phyloP scores from a whole-genome alignment of 2,888 invertebrate genomes.

The Acleris emargana region DNA sequence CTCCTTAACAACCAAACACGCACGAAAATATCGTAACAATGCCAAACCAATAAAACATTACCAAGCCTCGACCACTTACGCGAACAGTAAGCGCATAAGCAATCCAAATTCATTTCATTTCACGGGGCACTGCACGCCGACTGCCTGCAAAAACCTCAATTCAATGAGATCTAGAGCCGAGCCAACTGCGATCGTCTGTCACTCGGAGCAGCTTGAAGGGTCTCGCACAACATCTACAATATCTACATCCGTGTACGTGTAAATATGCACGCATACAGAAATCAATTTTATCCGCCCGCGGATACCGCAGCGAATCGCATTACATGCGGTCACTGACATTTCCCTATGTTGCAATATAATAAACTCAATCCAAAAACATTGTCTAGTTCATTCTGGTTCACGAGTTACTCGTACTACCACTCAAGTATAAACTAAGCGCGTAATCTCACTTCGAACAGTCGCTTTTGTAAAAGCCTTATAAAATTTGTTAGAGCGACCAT shows the following conservation, averaged over 20 bases:
- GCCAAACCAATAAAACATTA: slow-evolving; percentile 11
- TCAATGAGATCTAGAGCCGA: slow-evolving; percentile 23
- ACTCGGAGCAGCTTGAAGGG: slow-evolving; percentile 37
- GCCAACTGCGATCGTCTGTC: slow-evolving; percentile 32
- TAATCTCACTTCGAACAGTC: slow-evolving; percentile 10
- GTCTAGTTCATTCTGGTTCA: neutral
- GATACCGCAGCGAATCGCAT: slow-evolving; percentile 72
- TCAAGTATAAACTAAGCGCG: neutral
- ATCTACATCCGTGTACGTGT: slow-evolving; percentile 19
- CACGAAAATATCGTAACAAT: too few species aligned
- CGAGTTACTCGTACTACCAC: neutral
- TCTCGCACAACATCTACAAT: slow-evolving; percentile 29
- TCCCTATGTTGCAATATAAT: slow-evolving; percentile 61
- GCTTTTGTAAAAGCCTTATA: slow-evolving; percentile 11
- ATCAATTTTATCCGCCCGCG: slow-evolving; percentile 72
- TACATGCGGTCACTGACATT: slow-evolving; percentile 76
- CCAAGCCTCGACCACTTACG: slow-evolving; percentile 12
- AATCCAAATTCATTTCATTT: slow-evolving; percentile 32
- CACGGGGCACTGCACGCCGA: slow-evolving; percentile 24
- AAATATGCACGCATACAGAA: slow-evolving; percentile 46
- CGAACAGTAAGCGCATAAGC: slow-evolving; percentile 29
- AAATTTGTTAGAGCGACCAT: slow-evolving; percentile 16
- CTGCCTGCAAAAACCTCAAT: slow-evolving; percentile 28
- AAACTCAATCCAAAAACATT: slow-evolving; percentile 54
- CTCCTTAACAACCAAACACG: too few species aligned